Evolutionary conservation across 2,113 vertebrate species (phyloP), one percentile per base, ranked within the genome.

Genomic region (Plectropomus leopardus): DNA sequence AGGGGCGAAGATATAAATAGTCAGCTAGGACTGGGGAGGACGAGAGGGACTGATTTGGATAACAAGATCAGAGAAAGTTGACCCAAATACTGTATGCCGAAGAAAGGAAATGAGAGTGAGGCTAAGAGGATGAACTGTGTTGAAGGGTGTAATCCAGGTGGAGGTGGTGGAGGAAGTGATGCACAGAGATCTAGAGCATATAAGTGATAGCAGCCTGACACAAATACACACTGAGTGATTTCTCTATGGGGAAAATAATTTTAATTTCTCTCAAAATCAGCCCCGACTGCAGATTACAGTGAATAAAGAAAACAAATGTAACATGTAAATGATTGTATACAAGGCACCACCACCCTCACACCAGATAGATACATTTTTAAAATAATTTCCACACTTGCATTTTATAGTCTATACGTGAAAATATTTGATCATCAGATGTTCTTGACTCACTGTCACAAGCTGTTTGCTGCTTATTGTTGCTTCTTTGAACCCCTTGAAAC

Each of bases 81-180:
- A 91, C 86, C 88, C 71, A 89, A 72, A 89, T 89, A 83, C 65
- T 59, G 80, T 16, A 34, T 32, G n/a, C 44, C 0, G 5, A 54
- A 78, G 28, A 55, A 26, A 23, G 9, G 32, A 64, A 69, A 70
- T 42, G 66, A 64, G 34, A 40, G 32, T 57, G 24, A 83, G 45
- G 24, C 54, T 36, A 19, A 74, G 45, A 47, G 42, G 66, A 63
- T 53, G 24, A 78, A 54, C 65, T 17, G 26, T 57, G 63, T n/a
- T 75, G 53, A 36, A 51, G 58, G 60, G 24, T 53, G 44, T 82
- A 75, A 78, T 61, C 59, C 59, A 66, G 30, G 67, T 76, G 55
- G 60, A 66, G 4, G 65, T 19, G 21, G 34, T 16, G 30, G 53
- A 40, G 47, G 5, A 14, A 16, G 6, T 21, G 19, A 76, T 65